Percentiles rank a stretch among this genome's conserved stretches.
These are phyloP conservation scores for Muscidifurax raptorellus DNA, from an alignment of 1,140 invertebrate genomes.

Conservation along the genomic window DNA sequence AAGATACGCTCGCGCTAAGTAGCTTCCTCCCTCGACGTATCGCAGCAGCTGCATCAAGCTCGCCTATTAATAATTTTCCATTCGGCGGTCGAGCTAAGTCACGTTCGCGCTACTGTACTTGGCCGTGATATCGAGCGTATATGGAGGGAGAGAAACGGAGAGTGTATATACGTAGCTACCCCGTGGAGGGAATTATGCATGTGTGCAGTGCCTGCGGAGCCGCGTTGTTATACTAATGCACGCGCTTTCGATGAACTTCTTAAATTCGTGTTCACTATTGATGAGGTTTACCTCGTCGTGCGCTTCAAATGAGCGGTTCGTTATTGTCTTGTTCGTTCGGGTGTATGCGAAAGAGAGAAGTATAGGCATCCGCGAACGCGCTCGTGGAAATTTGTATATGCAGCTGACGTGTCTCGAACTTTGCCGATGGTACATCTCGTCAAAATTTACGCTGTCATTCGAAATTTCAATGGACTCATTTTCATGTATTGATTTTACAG, in stretches of 20 bases:
- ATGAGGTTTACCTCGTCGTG: neutral
- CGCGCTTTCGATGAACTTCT: conserved; percentile 19
- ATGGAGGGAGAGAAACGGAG: neutral
- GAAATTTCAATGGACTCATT: too few species aligned
- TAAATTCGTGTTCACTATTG: neutral
- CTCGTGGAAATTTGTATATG: neutral
- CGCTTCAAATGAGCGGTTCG: neutral
- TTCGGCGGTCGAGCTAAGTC: conserved; percentile 32
- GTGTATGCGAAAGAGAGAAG: neutral
- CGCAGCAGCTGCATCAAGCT: neutral
- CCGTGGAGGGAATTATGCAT: conserved; percentile 8
- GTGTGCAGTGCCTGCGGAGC: neutral
- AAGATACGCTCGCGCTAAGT: neutral
- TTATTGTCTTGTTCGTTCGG: neutral
- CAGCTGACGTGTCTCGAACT: too few species aligned
- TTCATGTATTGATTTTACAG: too few species aligned
- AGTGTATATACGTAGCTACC: neutral
- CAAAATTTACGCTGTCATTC: too few species aligned
- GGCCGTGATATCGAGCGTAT: neutral
- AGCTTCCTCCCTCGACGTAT: neutral
- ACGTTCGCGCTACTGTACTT: conserved; percentile 20
- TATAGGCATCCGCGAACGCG: neutral
- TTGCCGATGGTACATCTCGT: too few species aligned
- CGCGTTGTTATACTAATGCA: conserved; percentile 17
- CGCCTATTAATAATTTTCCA: conserved; percentile 49